Evolutionary conservation across 2,888 invertebrate species (phyloP).

Genomic region (Dasysyrphus albostriatus): DNA sequence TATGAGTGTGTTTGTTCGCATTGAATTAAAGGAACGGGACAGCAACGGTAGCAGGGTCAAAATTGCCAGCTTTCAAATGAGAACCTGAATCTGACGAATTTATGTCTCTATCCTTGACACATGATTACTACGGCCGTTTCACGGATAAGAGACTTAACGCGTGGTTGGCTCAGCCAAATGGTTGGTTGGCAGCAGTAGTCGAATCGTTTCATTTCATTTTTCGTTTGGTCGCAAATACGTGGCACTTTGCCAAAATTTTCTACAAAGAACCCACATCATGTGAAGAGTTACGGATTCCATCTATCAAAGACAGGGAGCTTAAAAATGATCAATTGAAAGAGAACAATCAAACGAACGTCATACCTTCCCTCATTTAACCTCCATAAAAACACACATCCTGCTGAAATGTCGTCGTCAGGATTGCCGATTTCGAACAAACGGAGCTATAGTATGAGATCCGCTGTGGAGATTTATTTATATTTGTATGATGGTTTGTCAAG

Average conservation of each 20-base stretch:
- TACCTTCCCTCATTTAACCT: background rate
- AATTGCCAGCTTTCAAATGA: constrained; percentile 43
- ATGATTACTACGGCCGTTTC: constrained; percentile 62
- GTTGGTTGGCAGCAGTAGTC: background rate
- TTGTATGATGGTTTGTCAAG: constrained; percentile 20
- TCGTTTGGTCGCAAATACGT: constrained; percentile 29
- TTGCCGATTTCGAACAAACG: constrained; percentile 15
- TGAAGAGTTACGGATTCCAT: constrained; percentile 52
- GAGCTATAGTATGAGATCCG: constrained; percentile 18
- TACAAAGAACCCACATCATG: constrained; percentile 30
- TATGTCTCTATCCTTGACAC: constrained; percentile 72
- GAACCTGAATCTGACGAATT: constrained; percentile 70
- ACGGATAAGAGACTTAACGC: constrained; percentile 67
- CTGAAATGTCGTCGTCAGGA: constrained; percentile 1
- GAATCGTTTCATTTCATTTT: background rate
- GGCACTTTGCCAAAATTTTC: constrained; percentile 58
- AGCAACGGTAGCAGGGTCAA: constrained; percentile 6
- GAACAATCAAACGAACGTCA: background rate
- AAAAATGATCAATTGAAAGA: constrained; percentile 67
- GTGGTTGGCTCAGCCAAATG: constrained; percentile 55
- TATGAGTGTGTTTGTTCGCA: background rate
- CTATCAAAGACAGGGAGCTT: constrained; percentile 56
- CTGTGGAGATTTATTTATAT: constrained; percentile 23
- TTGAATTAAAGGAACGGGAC: constrained; percentile 36
- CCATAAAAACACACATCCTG: background rate